Conservation (phyloP, 37 sponge, comb jelly and placozoan species). For the Eunapius fragilis region DNA sequence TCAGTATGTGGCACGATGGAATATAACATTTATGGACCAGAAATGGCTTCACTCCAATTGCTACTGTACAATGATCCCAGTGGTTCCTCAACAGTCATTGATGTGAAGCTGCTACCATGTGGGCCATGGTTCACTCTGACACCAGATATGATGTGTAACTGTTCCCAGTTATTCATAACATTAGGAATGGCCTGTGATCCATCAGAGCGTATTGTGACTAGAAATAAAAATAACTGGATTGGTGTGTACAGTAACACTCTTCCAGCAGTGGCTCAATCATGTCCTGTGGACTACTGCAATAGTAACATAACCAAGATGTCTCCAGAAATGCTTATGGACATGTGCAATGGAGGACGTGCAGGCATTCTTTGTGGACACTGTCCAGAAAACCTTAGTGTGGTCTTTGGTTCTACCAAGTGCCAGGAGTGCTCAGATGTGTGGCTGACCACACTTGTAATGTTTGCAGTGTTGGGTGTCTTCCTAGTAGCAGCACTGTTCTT, state of each 20-base stretch:
- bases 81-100: not conserved
- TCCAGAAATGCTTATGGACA: not conserved
- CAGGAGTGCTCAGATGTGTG: constrained; percentile 37
- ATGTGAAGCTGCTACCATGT: no score
- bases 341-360: constrained; percentile 27
- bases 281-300: constrained; percentile 36
- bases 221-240: constrained; percentile 20
- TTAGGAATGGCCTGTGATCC: constrained; percentile 1
- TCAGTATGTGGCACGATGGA: not conserved
- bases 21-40: constrained; percentile 23
- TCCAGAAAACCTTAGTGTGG: constrained; percentile 31
- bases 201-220: constrained; percentile 5
- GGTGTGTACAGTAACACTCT: not conserved
- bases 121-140: no score
- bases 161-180: not conserved
- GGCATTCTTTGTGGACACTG: constrained; percentile 68
- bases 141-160: constrained; percentile 6
- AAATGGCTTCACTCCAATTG: not conserved
- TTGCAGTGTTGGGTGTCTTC: constrained; percentile 26
- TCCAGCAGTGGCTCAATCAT: not conserved
- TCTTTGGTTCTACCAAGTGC: constrained; percentile 52
- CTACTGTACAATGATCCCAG: not conserved
- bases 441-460: constrained; percentile 30
- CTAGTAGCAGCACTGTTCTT: constrained; percentile 41
- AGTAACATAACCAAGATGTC: not conserved